These are phyloP conservation scores for Cyaniris semiargus DNA, from an alignment of 2,888 invertebrate species.

Conservation along the genomic window DNA sequence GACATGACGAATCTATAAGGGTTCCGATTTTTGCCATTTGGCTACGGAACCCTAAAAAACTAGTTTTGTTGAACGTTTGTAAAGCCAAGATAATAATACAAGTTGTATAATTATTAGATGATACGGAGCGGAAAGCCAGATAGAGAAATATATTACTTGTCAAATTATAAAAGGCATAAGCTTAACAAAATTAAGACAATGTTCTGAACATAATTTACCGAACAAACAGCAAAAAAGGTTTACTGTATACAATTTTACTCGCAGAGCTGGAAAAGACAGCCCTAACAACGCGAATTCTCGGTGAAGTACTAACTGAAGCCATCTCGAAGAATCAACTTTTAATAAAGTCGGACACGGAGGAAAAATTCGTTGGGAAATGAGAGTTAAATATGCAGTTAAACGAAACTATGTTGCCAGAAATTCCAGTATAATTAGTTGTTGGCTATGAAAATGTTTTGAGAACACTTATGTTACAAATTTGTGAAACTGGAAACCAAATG, in stretches of 20 bases:
- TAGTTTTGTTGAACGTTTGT: not conserved
- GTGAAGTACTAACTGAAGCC: conserved; percentile 46
- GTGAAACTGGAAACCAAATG: not conserved
- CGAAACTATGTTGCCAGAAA: not conserved
- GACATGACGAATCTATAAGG: too few species aligned
- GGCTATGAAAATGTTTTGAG: not conserved
- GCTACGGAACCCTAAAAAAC: too few species aligned
- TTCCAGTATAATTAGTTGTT: not conserved
- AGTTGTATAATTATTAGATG: not conserved
- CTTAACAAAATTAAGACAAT: not conserved
- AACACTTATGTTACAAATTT: not conserved
- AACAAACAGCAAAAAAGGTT: not conserved
- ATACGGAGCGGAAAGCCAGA: conserved; percentile 31
- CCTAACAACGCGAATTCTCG: conserved; percentile 8
- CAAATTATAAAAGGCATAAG: conserved; percentile 46
- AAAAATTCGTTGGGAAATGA: conserved; percentile 46
- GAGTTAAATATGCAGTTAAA: conserved; percentile 1
- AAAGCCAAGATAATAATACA: not conserved
- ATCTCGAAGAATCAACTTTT: conserved; percentile 58
- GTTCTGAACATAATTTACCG: not conserved
- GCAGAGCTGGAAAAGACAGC: not conserved
- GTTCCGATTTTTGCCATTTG: too few species aligned
- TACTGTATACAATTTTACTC: not conserved
- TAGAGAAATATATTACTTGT: conserved; percentile 70
- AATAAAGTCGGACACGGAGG: conserved; percentile 56